Conservation (phyloP, 2,113 vertebrate genomes). For the Archilochus colubris region DNA sequence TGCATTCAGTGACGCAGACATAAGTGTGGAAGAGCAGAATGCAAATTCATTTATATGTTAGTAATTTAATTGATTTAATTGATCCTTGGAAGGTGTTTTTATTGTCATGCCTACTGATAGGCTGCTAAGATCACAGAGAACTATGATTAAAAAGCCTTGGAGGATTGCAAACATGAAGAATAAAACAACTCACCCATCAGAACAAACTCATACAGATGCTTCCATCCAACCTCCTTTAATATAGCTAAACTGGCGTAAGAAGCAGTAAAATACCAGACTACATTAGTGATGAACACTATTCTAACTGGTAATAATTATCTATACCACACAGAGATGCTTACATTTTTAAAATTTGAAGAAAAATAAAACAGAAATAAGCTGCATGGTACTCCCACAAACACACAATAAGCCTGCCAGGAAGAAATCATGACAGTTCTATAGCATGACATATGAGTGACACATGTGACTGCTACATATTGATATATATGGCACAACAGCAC, state of each 20-base stretch:
- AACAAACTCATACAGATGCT: neutral
- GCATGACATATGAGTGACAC: neutral
- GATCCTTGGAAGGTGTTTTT: neutral
- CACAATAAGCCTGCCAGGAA: neutral
- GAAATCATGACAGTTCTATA: neutral
- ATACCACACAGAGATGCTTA: neutral
- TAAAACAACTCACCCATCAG: neutral
- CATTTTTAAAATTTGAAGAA: neutral
- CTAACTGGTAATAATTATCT: neutral
- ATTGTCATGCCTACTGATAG: neutral
- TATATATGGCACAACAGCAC: neutral
- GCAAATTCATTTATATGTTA: neutral
- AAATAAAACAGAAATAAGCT: neutral
- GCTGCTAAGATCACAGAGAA: neutral
- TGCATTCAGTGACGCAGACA: neutral
- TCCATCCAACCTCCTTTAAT: neutral
- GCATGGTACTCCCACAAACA: neutral
- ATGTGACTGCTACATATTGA: accelerated
- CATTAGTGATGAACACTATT: neutral
- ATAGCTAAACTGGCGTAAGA: neutral
- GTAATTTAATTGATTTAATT: neutral
- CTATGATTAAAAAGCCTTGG: neutral
- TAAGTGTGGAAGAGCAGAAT: neutral
- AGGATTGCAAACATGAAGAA: neutral
- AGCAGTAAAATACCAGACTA: neutral